Conservation (phyloP, 2,113 vertebrate species). For the Casuarius casuarius region DNA sequence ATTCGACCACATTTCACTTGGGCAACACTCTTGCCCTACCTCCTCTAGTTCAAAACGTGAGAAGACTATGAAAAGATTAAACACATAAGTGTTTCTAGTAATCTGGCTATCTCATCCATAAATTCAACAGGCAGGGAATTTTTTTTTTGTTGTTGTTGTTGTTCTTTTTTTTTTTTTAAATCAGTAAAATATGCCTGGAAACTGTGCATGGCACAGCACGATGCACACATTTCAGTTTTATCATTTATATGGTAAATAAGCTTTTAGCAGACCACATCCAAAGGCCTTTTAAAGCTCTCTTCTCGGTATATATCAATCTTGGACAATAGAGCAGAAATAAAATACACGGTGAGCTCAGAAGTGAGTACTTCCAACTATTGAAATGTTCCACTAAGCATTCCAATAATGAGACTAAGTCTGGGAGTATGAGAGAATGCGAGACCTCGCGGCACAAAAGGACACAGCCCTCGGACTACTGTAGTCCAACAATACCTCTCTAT, state of each 20-base stretch:
- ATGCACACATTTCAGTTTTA: rapidly evolving
- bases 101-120: conserved; percentile 58
- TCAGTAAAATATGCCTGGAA: neutral
- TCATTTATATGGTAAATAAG: neutral
- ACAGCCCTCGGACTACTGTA: neutral
- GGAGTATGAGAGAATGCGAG: neutral
- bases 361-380: neutral
- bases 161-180: neutral
- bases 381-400: neutral
- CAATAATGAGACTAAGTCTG: rapidly evolving
- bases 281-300: neutral
- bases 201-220: neutral
- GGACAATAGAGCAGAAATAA: neutral
- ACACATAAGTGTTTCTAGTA: conserved; percentile 33
- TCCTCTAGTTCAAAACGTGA: neutral
- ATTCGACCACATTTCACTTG: conserved; percentile 13
- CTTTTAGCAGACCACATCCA: neutral
- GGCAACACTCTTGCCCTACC: neutral
- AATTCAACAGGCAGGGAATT: conserved; percentile 33
- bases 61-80: conserved; percentile 28
- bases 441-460: neutral
- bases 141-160: too few species aligned
- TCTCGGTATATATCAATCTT: neutral
- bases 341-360: neutral
- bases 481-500: neutral